phyloP scores from a whole-genome alignment of 2,888 invertebrate genomes.

The Chrysolina oricalcia region DNA sequence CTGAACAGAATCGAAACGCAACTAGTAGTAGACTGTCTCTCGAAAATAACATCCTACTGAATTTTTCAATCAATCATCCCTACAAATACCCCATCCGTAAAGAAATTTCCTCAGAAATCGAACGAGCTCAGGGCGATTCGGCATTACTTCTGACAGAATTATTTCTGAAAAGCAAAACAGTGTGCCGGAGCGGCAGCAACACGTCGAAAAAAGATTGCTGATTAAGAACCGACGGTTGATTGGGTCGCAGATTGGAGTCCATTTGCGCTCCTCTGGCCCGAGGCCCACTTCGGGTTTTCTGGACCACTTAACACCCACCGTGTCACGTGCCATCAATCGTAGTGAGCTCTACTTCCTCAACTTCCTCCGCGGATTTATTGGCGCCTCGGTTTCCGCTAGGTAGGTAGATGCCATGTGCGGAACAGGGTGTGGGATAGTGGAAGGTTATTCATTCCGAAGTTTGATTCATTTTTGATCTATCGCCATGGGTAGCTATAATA shows the following conservation, averaged over 20 bases:
- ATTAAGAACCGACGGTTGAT: conserved; percentile 51
- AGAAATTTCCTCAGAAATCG: not conserved
- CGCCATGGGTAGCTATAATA: no score
- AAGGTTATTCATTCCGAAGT: not conserved
- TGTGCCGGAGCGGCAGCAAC: conserved; percentile 35
- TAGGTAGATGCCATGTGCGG: conserved; percentile 15
- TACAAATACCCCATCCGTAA: not conserved
- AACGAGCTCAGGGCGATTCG: not conserved
- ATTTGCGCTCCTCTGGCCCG: conserved; percentile 53
- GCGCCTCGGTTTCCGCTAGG: conserved; percentile 33
- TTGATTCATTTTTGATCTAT: no score
- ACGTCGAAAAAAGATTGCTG: conserved; percentile 49
- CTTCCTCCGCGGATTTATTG: conserved; percentile 51
- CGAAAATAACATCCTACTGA: not conserved
- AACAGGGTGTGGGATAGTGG: not conserved
- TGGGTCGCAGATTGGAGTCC: conserved; percentile 49
- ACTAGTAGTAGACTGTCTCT: not conserved
- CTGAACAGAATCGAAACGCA: no score
- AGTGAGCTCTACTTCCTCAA: conserved; percentile 54
- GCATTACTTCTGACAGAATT: not conserved
- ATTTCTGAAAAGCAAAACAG: conserved; percentile 26
- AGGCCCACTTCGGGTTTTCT: conserved; percentile 51
- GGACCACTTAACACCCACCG: conserved; percentile 57
- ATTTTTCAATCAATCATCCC: not conserved
- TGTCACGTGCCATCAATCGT: conserved; percentile 60